Conservation (phyloP, 2,888 invertebrate genomes). For the Entomobrya proxima region DNA sequence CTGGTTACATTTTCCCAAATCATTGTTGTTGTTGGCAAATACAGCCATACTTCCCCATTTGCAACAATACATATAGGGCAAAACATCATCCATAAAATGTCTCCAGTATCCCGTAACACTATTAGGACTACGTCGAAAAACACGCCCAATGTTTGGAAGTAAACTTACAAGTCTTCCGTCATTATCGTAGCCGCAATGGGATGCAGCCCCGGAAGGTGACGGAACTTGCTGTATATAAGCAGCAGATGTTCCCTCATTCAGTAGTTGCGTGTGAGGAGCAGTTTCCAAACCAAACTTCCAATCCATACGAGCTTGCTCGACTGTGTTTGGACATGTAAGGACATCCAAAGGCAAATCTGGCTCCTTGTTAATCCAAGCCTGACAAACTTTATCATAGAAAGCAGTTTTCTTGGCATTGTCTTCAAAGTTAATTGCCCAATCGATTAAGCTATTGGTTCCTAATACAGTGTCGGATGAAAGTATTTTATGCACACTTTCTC, state of each 20-base stretch:
- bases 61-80: slow-evolving; percentile 19
- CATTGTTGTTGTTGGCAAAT: too few species aligned
- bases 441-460: background rate
- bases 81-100: background rate
- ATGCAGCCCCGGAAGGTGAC: background rate
- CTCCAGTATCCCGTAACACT: background rate
- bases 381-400: background rate
- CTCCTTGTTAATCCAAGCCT: background rate
- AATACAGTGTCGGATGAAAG: background rate
- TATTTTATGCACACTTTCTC: background rate
- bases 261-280: background rate
- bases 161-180: background rate
- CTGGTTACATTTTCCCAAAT: background rate
- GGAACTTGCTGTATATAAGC: background rate
- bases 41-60: background rate
- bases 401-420: background rate
- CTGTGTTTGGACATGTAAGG: slow-evolving; percentile 6
- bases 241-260: background rate
- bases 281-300: slow-evolving; percentile 8
- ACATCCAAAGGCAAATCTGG: background rate
- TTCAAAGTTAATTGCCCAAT: background rate
- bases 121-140: slow-evolving; percentile 1
- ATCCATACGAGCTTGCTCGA: slow-evolving; percentile 12
- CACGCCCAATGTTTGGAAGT: background rate
- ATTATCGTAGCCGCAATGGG: slow-evolving; percentile 19